phyloP scores from a whole-genome alignment of 2,888 invertebrate species.

The Eupithecia dodoneata region DNA sequence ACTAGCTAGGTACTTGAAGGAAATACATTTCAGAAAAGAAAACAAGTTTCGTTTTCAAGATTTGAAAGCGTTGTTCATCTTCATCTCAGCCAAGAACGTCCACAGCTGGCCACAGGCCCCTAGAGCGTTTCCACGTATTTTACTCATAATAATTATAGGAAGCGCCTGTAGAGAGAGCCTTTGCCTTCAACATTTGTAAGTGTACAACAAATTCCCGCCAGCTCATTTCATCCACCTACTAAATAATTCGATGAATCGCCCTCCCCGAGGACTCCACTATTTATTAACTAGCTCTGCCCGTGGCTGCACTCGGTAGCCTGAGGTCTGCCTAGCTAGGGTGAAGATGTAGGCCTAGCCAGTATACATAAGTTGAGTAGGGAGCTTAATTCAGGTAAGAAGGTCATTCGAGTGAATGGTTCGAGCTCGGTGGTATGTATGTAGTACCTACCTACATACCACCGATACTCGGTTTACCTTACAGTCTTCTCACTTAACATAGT shows the following conservation, averaged over 20 bases:
- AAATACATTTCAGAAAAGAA: neutral
- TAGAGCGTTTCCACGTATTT: too few species aligned
- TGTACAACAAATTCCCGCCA: neutral
- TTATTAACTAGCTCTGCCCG: neutral
- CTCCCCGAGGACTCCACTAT: neutral
- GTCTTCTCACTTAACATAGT: neutral
- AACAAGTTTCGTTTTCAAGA: too few species aligned
- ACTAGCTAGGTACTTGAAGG: neutral
- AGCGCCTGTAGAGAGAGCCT: neutral
- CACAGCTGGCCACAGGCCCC: too few species aligned
- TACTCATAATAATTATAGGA: neutral
- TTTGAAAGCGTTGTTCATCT: too few species aligned
- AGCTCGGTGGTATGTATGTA: neutral
- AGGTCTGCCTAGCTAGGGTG: too few species aligned
- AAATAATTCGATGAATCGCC: neutral
- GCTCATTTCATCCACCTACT: neutral
- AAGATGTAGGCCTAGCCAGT: too few species aligned
- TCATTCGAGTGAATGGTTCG: neutral
- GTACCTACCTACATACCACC: too few species aligned
- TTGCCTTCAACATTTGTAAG: neutral
- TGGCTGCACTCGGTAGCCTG: neutral
- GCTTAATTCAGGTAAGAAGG: too few species aligned
- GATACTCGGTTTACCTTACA: too few species aligned
- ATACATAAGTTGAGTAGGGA: too few species aligned
- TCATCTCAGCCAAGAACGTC: too few species aligned